Percentiles rank a stretch among this genome's conserved stretches.
Conservation (phyloP, 2,888 invertebrate species). For the Rugalucina vietnamica region DNA sequence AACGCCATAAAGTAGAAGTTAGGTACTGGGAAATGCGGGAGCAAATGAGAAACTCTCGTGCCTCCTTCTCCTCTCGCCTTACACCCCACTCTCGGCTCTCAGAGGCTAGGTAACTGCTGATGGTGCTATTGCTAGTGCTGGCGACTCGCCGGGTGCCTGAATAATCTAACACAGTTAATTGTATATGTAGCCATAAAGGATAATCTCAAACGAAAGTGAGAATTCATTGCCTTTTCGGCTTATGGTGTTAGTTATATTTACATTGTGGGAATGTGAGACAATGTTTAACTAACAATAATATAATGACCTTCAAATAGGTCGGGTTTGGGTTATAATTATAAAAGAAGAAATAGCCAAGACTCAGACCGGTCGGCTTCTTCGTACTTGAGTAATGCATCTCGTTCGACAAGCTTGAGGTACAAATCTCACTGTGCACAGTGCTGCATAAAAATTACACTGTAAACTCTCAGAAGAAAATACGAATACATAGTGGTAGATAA, state of each 20-base stretch:
- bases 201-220: too few relatives aligned
- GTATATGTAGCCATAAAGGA: too few relatives aligned
- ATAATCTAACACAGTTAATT: too few relatives aligned
- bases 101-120: not conserved
- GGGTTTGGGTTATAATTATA: not conserved
- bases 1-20: not conserved
- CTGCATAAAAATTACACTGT: not conserved
- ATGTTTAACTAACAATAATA: too few relatives aligned
- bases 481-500: not conserved
- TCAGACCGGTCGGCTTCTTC: slow-evolving; percentile 9
- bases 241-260: too few relatives aligned
- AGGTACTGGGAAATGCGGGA: slow-evolving; percentile 1
- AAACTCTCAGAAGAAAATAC: not conserved
- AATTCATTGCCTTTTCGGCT: too few relatives aligned
- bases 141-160: too few relatives aligned
- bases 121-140: not conserved
- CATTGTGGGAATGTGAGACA: too few relatives aligned
- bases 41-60: not conserved
- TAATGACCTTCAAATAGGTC: slow-evolving; percentile 2
- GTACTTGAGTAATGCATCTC: slow-evolving; percentile 28
- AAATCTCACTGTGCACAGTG: not conserved
- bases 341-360: slow-evolving; percentile 12
- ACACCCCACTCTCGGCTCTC: not conserved
- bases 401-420: slow-evolving; percentile 51
- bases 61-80: not conserved